Base-by-base conservation (phyloP, 2,797 vertebrate species). In the Vespertilio murinus region DNA sequence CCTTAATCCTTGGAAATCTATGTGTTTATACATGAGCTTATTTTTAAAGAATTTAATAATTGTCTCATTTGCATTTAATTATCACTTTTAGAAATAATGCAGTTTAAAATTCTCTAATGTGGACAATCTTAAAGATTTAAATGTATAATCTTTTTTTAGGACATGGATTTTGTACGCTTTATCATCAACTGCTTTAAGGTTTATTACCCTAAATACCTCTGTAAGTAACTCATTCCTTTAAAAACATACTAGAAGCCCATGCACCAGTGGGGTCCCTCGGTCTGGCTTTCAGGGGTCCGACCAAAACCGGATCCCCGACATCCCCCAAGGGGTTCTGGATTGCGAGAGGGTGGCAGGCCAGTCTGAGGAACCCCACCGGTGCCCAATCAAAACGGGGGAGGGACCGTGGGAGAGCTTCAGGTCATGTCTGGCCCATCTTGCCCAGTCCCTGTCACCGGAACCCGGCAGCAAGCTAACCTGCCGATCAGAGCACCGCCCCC, bases 151-250 rank as follows among this genome's bases (percentile, higher is more conserved):
- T 98, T 96, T 98, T 98, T 98, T 97, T 98, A 99, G 99, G 99
- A 99, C 97, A 99, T 99, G 99, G 99, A 99, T 96, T 99, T 99
- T 98, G 99, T 99, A 96, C 99, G 98, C 90, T 99, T 99, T 96
- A 98, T 99, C 96, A 98, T 99, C 96, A 99, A 97, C 97, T 99
- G 99, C 98, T 99, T 99, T 98, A 99, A 99, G 98, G 97, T 99
- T 67, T 99, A 99, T 97, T 99, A 99, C 97, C 99, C 99, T 79
- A 99, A 99, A 98, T 99, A 99, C 97, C 98, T 99, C 96, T 99
- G 99, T 99, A 99, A 99, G 99, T 99, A 95, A 93, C 56, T 91
- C 67, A 94, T 28, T 93, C 25, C 33, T 96, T 96, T 95, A 79
- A 94, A 93, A 93, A 94, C 90, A 84, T 86, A 61, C 65, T 59